Conservation (phyloP, 1,140 invertebrate genomes). For the Octopus bimaculoides region DNA sequence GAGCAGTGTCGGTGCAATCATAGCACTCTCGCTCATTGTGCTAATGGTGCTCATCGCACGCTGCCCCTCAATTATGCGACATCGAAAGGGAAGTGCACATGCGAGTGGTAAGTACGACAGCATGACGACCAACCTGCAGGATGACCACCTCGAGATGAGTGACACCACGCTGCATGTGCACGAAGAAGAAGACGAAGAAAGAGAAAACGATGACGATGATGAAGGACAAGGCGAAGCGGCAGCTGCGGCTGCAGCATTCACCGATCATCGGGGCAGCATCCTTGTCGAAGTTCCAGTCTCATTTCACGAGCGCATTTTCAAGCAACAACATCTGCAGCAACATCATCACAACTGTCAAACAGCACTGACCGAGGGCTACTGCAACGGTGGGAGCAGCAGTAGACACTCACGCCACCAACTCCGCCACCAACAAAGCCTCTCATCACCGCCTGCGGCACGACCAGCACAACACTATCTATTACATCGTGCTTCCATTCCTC, state of each 20-base stretch:
- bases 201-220: no score
- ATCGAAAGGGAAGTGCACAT: conserved; percentile 31
- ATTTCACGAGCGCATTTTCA: background rate
- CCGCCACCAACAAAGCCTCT: background rate
- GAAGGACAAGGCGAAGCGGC: no score
- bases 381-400: no score
- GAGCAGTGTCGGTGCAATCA: conserved; percentile 48
- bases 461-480: background rate
- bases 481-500: background rate
- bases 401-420: no score
- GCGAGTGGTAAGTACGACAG: conserved; percentile 43
- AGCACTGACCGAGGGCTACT: no score
- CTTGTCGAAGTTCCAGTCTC: background rate
- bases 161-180: conserved; percentile 41
- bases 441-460: no score
- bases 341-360: no score
- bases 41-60: conserved; percentile 46
- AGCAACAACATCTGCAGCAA: background rate
- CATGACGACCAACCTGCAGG: conserved; percentile 44
- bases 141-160: conserved; percentile 43
- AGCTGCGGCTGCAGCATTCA: no score
- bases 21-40: conserved; percentile 49
- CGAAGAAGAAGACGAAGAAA: conserved; percentile 28
- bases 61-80: conserved; percentile 34
- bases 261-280: background rate